Base-by-base conservation (phyloP, 2,113 vertebrate species). In the Steatornis caripensis region DNA sequence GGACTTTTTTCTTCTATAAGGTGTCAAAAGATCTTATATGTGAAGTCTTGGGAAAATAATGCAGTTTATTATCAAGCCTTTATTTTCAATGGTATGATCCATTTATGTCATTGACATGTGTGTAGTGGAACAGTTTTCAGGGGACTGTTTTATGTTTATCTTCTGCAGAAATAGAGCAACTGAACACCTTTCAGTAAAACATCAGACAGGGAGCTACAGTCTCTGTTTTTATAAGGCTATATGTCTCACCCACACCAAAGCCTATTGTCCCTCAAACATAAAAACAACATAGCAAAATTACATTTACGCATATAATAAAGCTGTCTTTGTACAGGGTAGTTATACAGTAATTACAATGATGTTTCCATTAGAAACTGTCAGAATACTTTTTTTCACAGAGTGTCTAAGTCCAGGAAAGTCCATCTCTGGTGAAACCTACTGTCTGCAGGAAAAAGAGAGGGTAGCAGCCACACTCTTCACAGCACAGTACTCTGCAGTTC, bases 271-370 rank as follows among this genome's bases (percentile, higher is more conserved):
- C 39, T 81, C 46, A 66, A 89, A 92, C 60, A 76, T 84, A 85
- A 95, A 88, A 94, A 66, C 68, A 85, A 94, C 68, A 96, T 84
- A 93, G 70, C 90, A 96, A 94, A 96, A 80, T 87, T 91, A 96
- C 95, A 97, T 93, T 95, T 96, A 95, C 91, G 90, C 88, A 80
- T 68, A 89, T 85, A 95, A 91, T 88, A 96, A 93, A 92, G 92
- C 62, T 85, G 69, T 66, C 53, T 95, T 92, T 96, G 80, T 97
- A 97, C 84, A 95, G 17, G 58, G 17, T 91, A 79, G 37, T 93
- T 95, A 92, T 92, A 89, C 84, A 95, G 80, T 94, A 95, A 95
- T 91, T 97, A 95, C 87, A 90, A 65, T 51, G 64, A 82, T 82
- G 61, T 91, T 88, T 91, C 68, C 68, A 88, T 60, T 75, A 77